Base-by-base conservation (phyloP, 2,797 vertebrate species). In the Alosa sapidissima region DNA sequence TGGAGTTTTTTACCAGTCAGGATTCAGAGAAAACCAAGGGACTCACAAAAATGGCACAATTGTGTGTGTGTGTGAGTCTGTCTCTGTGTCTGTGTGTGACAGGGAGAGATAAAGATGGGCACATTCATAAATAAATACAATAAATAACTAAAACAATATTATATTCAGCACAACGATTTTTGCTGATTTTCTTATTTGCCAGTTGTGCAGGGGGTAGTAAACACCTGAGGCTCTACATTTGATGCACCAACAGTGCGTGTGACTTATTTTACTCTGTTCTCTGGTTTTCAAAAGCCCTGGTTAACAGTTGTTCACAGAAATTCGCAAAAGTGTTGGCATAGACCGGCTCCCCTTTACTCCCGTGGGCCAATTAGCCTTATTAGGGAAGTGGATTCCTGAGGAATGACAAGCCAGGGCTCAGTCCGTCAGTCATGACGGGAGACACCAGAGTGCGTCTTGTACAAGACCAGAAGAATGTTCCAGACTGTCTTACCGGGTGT, bases 331-430 rank as follows among this genome's bases (percentile, higher is more conserved):
- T 78, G 41, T 45, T 78, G 72, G 72, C 62, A 49, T 28, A 85
- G 54, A 81, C 85, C 36, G 75, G 47, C 49, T 88, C 52, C 28
- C 28, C 86, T 55, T 78, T 33, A 19, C 21, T 47, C 36, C 68
- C 10, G 75, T 14, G 41, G 55, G 84, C 88, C 86, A 88, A 89
- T 87, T 90, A 81, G 84, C 85, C 78, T 55, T 88, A 65, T 87
- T 83, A 87, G 86, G 81, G 21, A 85, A 48, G 33, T 81, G 84
- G 85, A 89, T 87, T 89, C 85, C 78, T 85, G 81, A 49, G 51
- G 14, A 87, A 93, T 93, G 91, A 92, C 85, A 92, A 90, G 54
- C 85, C 88, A 48, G 83, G 88, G 72, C 19, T 82, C 10, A 81
- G 62, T 81, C n/a, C n/a, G 33, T 41, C 68, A 41, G 68, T 72